These are phyloP conservation scores for Siniperca scherzeri DNA, from an alignment of 2,797 vertebrate genomes.

Conservation along the genomic window DNA sequence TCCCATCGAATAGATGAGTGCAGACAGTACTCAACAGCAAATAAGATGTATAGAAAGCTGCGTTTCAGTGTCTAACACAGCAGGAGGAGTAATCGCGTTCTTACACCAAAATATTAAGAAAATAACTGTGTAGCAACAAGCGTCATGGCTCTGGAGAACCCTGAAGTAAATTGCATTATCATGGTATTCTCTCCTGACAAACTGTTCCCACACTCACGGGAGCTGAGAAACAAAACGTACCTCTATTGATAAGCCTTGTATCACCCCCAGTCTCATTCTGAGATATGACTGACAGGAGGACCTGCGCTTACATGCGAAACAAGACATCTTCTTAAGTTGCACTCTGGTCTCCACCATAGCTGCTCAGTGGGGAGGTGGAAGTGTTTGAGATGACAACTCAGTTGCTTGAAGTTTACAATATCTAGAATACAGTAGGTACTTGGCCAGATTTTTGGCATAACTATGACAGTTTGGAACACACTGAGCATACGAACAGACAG, in stretches of 20 bases:
- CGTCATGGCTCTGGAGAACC: background rate
- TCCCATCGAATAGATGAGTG: background rate
- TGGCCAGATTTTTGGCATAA: too few relatives aligned
- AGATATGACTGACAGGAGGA: background rate
- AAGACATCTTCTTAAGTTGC: background rate
- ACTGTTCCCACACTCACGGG: background rate
- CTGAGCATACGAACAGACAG: too few relatives aligned
- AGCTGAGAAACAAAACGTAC: background rate
- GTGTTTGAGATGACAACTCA: background rate
- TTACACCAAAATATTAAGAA: background rate
- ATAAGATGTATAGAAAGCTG: background rate
- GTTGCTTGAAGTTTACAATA: background rate
- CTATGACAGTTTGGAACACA: background rate
- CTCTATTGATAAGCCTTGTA: background rate
- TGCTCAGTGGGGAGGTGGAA: background rate
- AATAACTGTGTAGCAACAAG: background rate
- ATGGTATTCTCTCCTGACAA: background rate
- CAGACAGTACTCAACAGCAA: background rate
- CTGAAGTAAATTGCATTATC: background rate
- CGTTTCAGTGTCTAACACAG: background rate
- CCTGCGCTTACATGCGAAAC: background rate
- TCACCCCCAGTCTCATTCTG: background rate
- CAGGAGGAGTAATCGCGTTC: background rate
- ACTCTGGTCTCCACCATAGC: background rate
- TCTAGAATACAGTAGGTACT: too few relatives aligned